Evolutionary conservation across 1,140 invertebrate species (phyloP).

Genomic region (Brachionus rotundiformis): DNA sequence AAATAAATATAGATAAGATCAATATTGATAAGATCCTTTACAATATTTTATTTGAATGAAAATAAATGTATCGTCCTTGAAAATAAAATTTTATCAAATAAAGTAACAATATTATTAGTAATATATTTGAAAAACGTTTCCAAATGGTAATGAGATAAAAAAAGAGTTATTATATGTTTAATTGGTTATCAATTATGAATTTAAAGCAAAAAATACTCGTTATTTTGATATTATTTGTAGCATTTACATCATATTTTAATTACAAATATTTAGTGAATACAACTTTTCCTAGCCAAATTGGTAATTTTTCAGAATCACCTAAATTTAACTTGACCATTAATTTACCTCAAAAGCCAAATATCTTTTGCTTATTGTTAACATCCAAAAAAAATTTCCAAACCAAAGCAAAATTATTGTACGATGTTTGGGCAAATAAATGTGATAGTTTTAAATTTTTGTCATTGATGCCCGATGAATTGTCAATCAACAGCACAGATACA

Average conservation of each 20-base stretch:
- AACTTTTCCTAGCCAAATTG: neutral
- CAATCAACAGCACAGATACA: neutral
- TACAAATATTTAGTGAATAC: neutral
- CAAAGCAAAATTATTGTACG: conserved; percentile 19
- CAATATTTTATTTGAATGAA: no score
- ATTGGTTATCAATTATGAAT: neutral
- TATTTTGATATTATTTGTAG: neutral
- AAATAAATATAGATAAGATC: no score
- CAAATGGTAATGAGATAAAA: neutral
- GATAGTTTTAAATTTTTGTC: conserved; percentile 28
- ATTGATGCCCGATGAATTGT: neutral
- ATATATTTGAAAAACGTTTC: neutral
- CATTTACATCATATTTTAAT: neutral
- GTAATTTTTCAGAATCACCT: neutral
- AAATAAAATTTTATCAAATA: neutral
- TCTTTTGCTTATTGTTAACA: conserved; percentile 42
- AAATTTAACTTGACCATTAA: neutral
- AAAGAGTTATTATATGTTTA: neutral
- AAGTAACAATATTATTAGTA: neutral
- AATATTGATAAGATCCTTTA: no score
- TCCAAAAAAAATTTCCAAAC: conserved; percentile 40
- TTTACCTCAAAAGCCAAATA: neutral
- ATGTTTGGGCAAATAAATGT: conserved; percentile 43
- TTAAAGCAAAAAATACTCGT: neutral
- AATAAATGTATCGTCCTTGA: no score